These are phyloP conservation scores for Donacobius atricapilla DNA, from an alignment of 2,113 vertebrate species.

Conservation along the genomic window DNA sequence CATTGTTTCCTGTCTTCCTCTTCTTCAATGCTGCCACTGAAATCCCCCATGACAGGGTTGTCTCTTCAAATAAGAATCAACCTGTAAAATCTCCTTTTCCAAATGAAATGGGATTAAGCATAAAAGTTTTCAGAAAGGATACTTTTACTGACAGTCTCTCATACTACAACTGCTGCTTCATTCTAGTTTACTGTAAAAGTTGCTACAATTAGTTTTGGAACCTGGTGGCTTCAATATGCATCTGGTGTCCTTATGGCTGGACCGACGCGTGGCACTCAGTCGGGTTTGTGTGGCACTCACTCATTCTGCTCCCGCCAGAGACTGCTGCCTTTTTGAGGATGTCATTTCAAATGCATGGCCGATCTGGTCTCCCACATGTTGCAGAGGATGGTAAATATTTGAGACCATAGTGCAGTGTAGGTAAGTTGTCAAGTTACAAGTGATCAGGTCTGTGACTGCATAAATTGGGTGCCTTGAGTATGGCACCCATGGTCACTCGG, in stretches of 20 bases:
- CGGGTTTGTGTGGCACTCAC: neutral
- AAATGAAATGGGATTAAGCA: slow-evolving; percentile 4
- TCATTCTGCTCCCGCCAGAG: neutral
- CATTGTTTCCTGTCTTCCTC: slow-evolving; percentile 3
- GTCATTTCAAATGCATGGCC: neutral
- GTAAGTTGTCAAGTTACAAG: neutral
- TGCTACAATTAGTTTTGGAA: neutral
- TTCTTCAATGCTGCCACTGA: neutral
- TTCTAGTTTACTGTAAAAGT: neutral
- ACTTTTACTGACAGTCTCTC: neutral
- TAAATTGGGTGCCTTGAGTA: neutral
- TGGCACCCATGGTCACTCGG: neutral
- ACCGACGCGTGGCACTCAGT: accelerated
- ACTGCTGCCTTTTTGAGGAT: neutral
- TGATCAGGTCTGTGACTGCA: neutral
- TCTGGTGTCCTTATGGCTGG: neutral
- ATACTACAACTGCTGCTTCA: neutral
- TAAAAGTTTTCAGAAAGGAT: neutral
- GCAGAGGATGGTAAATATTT: neutral
- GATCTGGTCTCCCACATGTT: neutral
- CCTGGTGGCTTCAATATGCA: neutral
- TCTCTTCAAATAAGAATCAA: slow-evolving; percentile 36
- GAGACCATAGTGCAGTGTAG: neutral
- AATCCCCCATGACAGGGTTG: neutral
- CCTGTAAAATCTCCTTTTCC: neutral